Evolutionary conservation across 37 sponge, comb jelly and placozoan species (phyloP).

Genomic region (Diacarnus erythraeanus): DNA sequence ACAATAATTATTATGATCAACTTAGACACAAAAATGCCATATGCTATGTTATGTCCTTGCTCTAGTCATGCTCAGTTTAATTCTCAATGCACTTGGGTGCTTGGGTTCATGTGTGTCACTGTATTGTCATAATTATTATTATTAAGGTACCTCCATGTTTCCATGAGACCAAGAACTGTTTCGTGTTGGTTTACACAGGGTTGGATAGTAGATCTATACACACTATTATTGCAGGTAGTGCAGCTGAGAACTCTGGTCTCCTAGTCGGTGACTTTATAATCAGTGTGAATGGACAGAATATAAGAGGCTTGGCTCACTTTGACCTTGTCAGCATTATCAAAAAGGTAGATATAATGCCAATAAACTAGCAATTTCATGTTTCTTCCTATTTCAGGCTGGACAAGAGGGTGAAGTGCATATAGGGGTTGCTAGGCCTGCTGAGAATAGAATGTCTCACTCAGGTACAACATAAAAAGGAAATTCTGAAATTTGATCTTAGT

Average conservation of each 20-base stretch:
- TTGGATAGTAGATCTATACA: background rate
- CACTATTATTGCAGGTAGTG: conserved; percentile 30
- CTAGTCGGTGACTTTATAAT: conserved; percentile 42
- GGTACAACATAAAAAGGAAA: background rate
- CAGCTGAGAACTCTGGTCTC: conserved; percentile 55
- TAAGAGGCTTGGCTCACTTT: conserved; percentile 29
- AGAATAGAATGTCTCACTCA: background rate
- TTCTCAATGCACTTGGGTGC: no score
- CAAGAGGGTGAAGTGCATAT: conserved; percentile 4
- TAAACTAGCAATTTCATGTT: background rate
- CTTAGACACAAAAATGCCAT: no score
- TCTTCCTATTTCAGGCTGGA: background rate
- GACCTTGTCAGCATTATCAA: conserved; percentile 66
- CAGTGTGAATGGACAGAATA: conserved; percentile 34
- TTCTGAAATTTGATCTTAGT: background rate
- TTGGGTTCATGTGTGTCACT: no score
- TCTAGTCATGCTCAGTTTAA: no score
- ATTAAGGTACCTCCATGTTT: no score
- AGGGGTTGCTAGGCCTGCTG: background rate
- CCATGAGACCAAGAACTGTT: no score
- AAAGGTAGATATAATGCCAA: conserved; percentile 39
- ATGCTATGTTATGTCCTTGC: no score
- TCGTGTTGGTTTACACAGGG: no score
- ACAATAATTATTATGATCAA: no score
- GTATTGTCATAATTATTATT: no score